A percentile compares a stretch with the other conserved stretches of the same genome.
phyloP scores from a whole-genome alignment of 2,888 invertebrate species.

The Meandrusa payeni region DNA sequence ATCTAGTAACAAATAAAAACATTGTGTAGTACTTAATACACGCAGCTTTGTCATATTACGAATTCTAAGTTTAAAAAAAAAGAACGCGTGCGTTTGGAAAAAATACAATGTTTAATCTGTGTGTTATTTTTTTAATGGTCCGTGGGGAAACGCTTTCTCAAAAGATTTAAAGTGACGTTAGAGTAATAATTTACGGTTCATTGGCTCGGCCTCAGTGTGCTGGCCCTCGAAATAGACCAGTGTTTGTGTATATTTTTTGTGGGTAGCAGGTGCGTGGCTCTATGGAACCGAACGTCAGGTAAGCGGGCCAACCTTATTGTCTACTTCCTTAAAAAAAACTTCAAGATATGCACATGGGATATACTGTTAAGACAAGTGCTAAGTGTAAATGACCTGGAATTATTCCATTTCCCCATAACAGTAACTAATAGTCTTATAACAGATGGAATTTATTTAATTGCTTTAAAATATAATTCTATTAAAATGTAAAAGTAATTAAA shows the following conservation, averaged over 20 bases:
- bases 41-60: no score
- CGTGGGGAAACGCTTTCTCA: slow-evolving; percentile 8
- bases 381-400: neutral
- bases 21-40: no score
- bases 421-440: no score
- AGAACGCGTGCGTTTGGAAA: neutral
- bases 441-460: no score
- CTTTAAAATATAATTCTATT: no score
- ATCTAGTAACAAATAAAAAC: no score
- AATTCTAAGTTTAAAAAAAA: no score
- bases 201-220: slow-evolving; percentile 43
- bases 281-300: slow-evolving; percentile 48
- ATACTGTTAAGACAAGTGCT: slow-evolving; percentile 1
- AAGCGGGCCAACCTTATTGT: slow-evolving; percentile 45
- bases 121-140: slow-evolving; percentile 5
- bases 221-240: slow-evolving; percentile 40
- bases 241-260: slow-evolving; percentile 58
- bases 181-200: slow-evolving; percentile 54
- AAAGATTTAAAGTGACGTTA: slow-evolving; percentile 38
- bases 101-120: slow-evolving; percentile 1
- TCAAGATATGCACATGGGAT: neutral
- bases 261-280: slow-evolving; percentile 30
- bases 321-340: slow-evolving; percentile 1
- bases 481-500: no score
- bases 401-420: no score